These are phyloP conservation scores for Dryobates pubescens DNA, from an alignment of 2,797 vertebrate species.

Conservation along the genomic window DNA sequence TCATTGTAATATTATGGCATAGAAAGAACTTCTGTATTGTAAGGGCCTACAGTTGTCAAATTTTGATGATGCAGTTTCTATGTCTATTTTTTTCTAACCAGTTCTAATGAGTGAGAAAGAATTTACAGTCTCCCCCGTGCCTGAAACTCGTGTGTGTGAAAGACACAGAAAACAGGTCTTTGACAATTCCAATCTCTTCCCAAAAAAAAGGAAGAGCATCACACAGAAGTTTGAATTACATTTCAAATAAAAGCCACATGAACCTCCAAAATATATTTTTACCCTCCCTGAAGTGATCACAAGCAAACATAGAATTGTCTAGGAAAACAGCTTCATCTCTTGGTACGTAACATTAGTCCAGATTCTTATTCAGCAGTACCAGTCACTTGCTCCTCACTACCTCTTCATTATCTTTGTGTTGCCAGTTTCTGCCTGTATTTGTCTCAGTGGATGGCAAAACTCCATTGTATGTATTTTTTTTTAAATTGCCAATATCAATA, in stretches of 20 bases:
- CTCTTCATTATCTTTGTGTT: not conserved
- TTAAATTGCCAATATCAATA: not conserved
- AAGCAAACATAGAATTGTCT: not conserved
- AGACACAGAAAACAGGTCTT: not conserved
- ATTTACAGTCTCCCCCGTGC: not conserved
- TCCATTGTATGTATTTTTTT: not conserved
- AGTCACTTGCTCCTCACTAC: not conserved
- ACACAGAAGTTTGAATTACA: not conserved
- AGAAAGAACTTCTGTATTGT: not conserved
- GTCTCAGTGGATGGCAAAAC: not conserved
- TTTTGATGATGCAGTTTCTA: not conserved
- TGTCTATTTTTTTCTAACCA: not conserved
- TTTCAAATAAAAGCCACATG: not conserved
- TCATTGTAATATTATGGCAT: not conserved
- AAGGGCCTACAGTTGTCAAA: not conserved
- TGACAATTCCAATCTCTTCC: not conserved
- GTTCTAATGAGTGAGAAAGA: not conserved
- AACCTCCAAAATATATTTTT: not conserved
- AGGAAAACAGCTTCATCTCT: not conserved
- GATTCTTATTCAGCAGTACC: not conserved
- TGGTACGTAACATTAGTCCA: not conserved
- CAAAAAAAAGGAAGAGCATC: not conserved
- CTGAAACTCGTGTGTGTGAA: not conserved
- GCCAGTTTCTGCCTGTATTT: not conserved
- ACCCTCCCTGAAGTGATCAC: not conserved